Base-by-base conservation (phyloP, 1,140 invertebrate species). In the Nomia melanderi region DNA sequence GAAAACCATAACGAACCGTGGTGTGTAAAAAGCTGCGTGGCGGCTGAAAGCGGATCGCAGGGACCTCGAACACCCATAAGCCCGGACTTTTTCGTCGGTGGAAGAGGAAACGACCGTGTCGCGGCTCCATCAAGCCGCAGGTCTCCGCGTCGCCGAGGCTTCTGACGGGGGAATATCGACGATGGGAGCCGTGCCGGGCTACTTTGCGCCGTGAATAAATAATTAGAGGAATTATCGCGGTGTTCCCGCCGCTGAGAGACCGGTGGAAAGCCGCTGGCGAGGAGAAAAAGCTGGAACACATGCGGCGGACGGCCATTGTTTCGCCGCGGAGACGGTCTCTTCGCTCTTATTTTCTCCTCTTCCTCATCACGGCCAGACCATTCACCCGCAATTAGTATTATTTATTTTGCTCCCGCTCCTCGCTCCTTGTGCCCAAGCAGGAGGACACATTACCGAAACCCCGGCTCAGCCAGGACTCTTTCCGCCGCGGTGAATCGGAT, bases 381-480 rank as follows among this genome's bases (percentile, higher is more conserved):
- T 84, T 84, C 79, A 47, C 23, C 66, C 57, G 73, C 80, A 84
- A 84, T 84, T 84, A 84, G 80, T 77, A 79, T 84, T 84, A 84
- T 84, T 84, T 84, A 82, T 82, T 84, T 82, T 79, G 76, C 77
- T 41, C 57, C 41, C 39, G 67, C 77, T 31, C 53, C 60, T 31
- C 66, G 1, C 73, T 54, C 20, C 7, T 7, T 23, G 50, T 44
- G 36, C n/a, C n/a, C n/a, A n/a, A n/a, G n/a, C n/a, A 64, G 31
- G 14, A 25, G 50, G 31, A 71, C 57, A 41, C 12, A n/a, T 44
- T 39, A 44, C 39, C 44, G 25, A 62, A 71, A 71, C 31, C 5
- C 56, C n/a, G n/a, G n/a, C 44, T 54, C 5, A 17, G 1, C 47
- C 0, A n/a, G 8, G 25, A 29, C 25, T 29, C 20, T 56, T 5